Conservation (phyloP, 2,113 vertebrate species). For the Helogale parvula region DNA sequence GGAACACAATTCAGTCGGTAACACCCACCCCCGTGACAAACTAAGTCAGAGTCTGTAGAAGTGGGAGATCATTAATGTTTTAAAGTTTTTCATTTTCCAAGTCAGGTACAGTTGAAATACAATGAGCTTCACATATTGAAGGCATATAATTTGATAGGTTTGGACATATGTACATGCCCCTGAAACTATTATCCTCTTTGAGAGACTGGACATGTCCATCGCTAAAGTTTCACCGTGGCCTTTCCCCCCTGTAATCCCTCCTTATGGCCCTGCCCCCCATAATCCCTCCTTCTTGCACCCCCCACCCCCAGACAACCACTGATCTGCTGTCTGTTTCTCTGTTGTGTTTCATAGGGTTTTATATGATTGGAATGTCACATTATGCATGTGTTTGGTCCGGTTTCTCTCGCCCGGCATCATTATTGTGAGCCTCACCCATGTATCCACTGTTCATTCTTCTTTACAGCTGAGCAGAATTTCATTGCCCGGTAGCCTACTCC, state of each 20-base stretch:
- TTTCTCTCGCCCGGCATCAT: neutral
- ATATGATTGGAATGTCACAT: neutral
- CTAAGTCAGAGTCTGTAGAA: neutral
- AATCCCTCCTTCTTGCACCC: rapidly evolving
- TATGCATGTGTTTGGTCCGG: rapidly evolving
- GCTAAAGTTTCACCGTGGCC: rapidly evolving
- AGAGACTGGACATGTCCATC: rapidly evolving
- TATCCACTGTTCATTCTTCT: too few species aligned
- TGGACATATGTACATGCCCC: rapidly evolving
- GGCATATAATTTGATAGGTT: rapidly evolving
- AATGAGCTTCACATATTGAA: too few species aligned
- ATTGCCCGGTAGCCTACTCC: rapidly evolving
- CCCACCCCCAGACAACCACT: neutral
- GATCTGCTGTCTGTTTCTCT: neutral
- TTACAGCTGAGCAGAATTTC: rapidly evolving
- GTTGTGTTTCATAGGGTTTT: neutral
- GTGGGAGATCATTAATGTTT: neutral
- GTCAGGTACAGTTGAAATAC: rapidly evolving
- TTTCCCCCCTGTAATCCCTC: neutral
- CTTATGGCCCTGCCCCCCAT: neutral
- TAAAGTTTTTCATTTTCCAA: neutral
- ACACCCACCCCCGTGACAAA: neutral
- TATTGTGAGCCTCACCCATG: neutral
- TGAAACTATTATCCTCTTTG: rapidly evolving
- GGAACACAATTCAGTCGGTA: rapidly evolving